Base-by-base conservation (phyloP, 2,797 vertebrate genomes). In the Periparus ater region DNA sequence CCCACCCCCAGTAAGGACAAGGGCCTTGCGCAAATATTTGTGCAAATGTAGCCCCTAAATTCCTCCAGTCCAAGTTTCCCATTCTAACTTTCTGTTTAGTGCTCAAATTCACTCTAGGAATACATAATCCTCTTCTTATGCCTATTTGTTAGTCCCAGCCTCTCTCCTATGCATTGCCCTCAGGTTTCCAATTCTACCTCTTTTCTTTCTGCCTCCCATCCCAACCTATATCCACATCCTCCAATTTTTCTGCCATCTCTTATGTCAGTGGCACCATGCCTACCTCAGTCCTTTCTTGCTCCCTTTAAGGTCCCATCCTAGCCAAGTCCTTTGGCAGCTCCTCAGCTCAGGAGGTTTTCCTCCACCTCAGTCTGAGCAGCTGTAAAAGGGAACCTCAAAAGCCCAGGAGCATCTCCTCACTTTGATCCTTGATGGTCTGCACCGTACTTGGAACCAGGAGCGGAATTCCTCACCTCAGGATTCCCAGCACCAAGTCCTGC, bases 351-450 rank as follows among this genome's bases (percentile, higher is more conserved):
- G 29, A 70, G 6, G 8, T 63, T 60, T 62, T 57, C 16, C 12
- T 70, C 44, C 34, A 73, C 22, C n/a, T 47, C 0, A 0, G 1
- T 58, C 15, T 48, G 36, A 50, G 23, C 32, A 51, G 70, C 40
- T 48, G 32, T 16, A 51, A 47, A n/a, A 38, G 26, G 70, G 63
- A 79, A 62, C 14, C 32, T 54, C 2, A 3, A 57, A 62, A 73
- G 4, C 13, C 51, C 48, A 48, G 34, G 23, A 55, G 18, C 4
- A 67, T 34, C 23, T 51, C n/a, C 22, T 62, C 2, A 1, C 29
- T 67, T 63, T 47, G 60, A 62, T 17, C 51, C 55, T 61, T 22
- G 11, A 44, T 45, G 13, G 10, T 32, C n/a, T 17, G 34, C 16
- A 4, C n/a, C 51, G 19, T 0, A 1, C 42, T 50, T 8, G 5